These are phyloP conservation scores for Chymomyza costata DNA, from an alignment of 1,140 invertebrate species.

Conservation along the genomic window DNA sequence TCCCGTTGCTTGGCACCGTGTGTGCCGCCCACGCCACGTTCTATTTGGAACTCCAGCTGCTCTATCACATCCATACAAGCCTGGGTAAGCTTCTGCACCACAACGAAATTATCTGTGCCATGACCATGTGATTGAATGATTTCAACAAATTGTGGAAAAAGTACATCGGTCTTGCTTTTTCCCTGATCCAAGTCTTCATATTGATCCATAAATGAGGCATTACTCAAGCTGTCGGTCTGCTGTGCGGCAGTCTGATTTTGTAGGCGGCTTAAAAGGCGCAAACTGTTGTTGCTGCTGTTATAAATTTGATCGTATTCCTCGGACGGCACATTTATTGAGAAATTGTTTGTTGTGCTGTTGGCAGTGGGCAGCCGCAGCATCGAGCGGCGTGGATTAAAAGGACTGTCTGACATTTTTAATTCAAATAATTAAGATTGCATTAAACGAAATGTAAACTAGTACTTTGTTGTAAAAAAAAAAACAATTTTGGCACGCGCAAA, in stretches of 20 bases:
- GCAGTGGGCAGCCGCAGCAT: slow-evolving; percentile 27
- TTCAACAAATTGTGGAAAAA: slow-evolving; percentile 80
- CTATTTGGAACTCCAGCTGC: slow-evolving; percentile 62
- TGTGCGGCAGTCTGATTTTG: slow-evolving; percentile 2
- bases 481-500: slow-evolving; percentile 31
- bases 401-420: slow-evolving; percentile 23
- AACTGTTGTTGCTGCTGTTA: slow-evolving; percentile 7
- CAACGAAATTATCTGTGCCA: slow-evolving; percentile 78
- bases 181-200: slow-evolving; percentile 42
- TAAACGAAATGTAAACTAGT: too few relatives aligned
- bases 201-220: slow-evolving; percentile 24
- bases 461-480: too few relatives aligned
- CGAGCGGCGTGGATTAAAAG: slow-evolving; percentile 28
- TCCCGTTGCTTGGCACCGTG: slow-evolving; percentile 45
- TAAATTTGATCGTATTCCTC: slow-evolving; percentile 26
- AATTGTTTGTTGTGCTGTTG: slow-evolving; percentile 24
- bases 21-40: slow-evolving; percentile 25
- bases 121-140: slow-evolving; percentile 77
- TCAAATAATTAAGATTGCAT: background rate
- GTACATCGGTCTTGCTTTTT: slow-evolving; percentile 73
- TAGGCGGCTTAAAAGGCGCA: slow-evolving; percentile 8
- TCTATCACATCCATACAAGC: slow-evolving; percentile 76
- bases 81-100: slow-evolving; percentile 78
- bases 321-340: slow-evolving; percentile 34
- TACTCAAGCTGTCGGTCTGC: slow-evolving; percentile 9